These are phyloP conservation scores for Idaea biselata DNA, from an alignment of 2,888 invertebrate genomes.

Conservation along the genomic window DNA sequence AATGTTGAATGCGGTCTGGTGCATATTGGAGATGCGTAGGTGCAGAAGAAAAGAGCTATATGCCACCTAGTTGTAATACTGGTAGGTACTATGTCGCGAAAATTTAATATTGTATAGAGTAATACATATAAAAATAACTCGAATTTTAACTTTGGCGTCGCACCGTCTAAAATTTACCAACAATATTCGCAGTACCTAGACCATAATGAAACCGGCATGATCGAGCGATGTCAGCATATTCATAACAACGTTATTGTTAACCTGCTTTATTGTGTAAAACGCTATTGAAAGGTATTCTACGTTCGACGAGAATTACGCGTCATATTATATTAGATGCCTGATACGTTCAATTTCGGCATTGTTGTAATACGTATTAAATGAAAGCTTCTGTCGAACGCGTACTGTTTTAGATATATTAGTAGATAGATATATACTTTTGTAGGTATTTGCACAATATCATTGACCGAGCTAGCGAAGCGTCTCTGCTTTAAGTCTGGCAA, in stretches of 20 bases:
- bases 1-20: too few species aligned
- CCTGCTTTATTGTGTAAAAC: conserved; percentile 1
- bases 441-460: background rate
- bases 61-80: too few species aligned
- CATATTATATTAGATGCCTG: background rate
- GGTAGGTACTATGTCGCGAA: too few species aligned
- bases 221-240: background rate
- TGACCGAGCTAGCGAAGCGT: too few species aligned
- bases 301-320: background rate
- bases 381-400: background rate
- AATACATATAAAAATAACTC: too few species aligned
- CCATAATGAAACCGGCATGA: background rate
- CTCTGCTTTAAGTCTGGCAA: too few species aligned
- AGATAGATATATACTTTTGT: background rate
- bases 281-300: background rate
- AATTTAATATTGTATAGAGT: too few species aligned
- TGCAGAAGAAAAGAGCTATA: too few species aligned
- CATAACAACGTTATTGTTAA: background rate
- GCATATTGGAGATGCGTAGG: too few species aligned
- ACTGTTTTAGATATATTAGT: background rate
- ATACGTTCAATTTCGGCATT: background rate
- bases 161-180: background rate
- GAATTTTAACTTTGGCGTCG: too few species aligned
- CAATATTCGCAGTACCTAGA: background rate
- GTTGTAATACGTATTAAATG: background rate